Conservation (phyloP, 2,888 invertebrate genomes). For the Agapostemon virescens region DNA sequence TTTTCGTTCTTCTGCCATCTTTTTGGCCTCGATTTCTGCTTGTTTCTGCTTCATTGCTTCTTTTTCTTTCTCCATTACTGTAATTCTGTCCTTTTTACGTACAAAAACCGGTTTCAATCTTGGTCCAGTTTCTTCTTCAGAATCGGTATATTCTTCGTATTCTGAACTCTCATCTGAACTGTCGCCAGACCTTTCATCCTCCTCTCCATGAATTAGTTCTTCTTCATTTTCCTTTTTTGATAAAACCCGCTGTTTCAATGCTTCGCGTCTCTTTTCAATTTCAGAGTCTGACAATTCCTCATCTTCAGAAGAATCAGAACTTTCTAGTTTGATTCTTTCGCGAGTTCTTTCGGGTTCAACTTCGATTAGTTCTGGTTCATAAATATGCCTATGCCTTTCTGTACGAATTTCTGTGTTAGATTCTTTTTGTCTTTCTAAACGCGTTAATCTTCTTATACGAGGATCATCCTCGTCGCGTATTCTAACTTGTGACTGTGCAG, state of each 20-base stretch:
- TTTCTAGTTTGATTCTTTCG: conserved; percentile 80
- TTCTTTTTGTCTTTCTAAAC: conserved; percentile 80
- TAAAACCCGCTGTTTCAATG: conserved; percentile 85
- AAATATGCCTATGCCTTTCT: conserved; percentile 85
- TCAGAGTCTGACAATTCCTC: conserved; percentile 92
- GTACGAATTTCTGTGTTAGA: conserved; percentile 81
- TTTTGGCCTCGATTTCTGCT: conserved; percentile 90
- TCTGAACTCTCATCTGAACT: conserved; percentile 87
- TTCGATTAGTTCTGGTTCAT: conserved; percentile 86
- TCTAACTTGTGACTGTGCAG: conserved; percentile 79
- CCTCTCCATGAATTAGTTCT: conserved; percentile 88
- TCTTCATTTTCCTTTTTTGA: conserved; percentile 85
- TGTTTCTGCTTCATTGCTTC: conserved; percentile 92
- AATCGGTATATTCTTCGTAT: conserved; percentile 93
- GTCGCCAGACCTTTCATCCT: conserved; percentile 83
- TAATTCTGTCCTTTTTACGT: conserved; percentile 94
- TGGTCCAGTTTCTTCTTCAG: conserved; percentile 95
- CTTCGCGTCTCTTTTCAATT: conserved; percentile 90
- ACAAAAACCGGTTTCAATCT: conserved; percentile 97
- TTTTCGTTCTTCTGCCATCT: conserved; percentile 93
- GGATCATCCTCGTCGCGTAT: conserved; percentile 88
- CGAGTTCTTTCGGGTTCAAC: conserved; percentile 83
- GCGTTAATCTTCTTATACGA: conserved; percentile 87
- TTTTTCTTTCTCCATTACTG: conserved; percentile 96
- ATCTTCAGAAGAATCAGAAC: conserved; percentile 82